Evolutionary conservation across 2,888 invertebrate genomes (phyloP).

Genomic region (Acleris literana): DNA sequence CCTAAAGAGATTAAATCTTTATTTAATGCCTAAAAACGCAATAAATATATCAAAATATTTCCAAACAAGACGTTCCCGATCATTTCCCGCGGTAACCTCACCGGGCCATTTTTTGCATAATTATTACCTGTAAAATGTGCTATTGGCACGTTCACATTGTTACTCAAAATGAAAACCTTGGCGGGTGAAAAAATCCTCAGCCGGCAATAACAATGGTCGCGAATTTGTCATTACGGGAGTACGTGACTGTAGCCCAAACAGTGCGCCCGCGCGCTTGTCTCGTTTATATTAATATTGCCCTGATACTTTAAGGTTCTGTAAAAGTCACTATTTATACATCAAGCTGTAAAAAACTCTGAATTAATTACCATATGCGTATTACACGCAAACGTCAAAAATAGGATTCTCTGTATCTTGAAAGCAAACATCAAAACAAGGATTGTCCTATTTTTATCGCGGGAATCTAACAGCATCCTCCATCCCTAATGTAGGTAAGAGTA

Average conservation of each 20-base stretch:
- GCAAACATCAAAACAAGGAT: too few relatives aligned
- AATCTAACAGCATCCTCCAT: too few relatives aligned
- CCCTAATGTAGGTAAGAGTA: too few relatives aligned
- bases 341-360: not conserved
- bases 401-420: too few relatives aligned
- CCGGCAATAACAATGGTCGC: constrained; percentile 70
- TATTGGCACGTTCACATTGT: constrained; percentile 75
- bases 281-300: constrained; percentile 74
- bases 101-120: constrained; percentile 58
- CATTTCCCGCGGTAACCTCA: constrained; percentile 30
- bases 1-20: too few relatives aligned
- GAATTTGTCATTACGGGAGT: constrained; percentile 74
- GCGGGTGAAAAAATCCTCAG: constrained; percentile 67
- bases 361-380: too few relatives aligned
- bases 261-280: constrained; percentile 55
- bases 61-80: constrained; percentile 20
- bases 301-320: constrained; percentile 59
- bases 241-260: constrained; percentile 77
- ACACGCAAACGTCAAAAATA: too few relatives aligned
- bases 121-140: constrained; percentile 67
- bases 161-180: constrained; percentile 72
- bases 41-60: not conserved
- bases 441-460: too few relatives aligned
- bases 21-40: too few relatives aligned
- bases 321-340: not conserved